Percentiles rank a stretch among this genome's conserved stretches.
Evolutionary conservation across 2,797 vertebrate genomes (phyloP).

Genomic region (Lutjanus argentimaculatus): DNA sequence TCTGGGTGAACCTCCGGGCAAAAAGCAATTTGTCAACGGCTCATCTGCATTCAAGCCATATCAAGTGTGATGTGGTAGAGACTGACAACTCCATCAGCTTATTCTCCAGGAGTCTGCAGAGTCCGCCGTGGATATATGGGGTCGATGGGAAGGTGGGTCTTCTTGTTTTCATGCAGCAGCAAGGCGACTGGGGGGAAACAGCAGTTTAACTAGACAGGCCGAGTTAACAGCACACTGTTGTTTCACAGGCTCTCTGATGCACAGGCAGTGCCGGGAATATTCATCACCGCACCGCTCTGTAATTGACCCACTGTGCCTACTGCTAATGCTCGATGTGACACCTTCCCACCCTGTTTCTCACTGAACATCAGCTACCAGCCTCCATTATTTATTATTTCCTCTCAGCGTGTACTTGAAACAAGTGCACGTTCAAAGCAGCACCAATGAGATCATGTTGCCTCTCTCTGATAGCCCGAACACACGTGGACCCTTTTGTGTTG

Average conservation of each 20-base stretch:
- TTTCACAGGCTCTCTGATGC: constrained; percentile 33
- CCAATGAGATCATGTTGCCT: constrained; percentile 28
- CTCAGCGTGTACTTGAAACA: constrained; percentile 41
- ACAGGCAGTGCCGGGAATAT: constrained; percentile 49
- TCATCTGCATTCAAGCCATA: constrained; percentile 82
- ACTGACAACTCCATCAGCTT: constrained; percentile 75
- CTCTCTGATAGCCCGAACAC: constrained; percentile 31
- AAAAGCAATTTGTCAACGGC: constrained; percentile 82
- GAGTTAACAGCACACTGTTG: constrained; percentile 24
- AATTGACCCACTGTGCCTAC: constrained; percentile 53
- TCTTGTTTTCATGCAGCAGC: constrained; percentile 51
- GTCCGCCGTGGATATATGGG: constrained; percentile 14
- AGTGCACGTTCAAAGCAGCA: constrained; percentile 38
- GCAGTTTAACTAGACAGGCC: constrained; percentile 51
- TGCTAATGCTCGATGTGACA: constrained; percentile 46
- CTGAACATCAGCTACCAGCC: constrained; percentile 26
- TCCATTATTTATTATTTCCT: constrained; percentile 57
- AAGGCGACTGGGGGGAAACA: constrained; percentile 27
- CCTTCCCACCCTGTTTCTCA: constrained; percentile 38
- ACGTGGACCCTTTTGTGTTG: constrained; percentile 7
- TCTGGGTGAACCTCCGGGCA: constrained; percentile 72
- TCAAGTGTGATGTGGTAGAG: constrained; percentile 60
- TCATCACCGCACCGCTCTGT: constrained; percentile 43
- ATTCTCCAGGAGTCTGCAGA: constrained; percentile 40
- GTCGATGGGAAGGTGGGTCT: constrained; percentile 33